Conservation (phyloP, 1,140 invertebrate species). For the Diorhabda sublineata region DNA sequence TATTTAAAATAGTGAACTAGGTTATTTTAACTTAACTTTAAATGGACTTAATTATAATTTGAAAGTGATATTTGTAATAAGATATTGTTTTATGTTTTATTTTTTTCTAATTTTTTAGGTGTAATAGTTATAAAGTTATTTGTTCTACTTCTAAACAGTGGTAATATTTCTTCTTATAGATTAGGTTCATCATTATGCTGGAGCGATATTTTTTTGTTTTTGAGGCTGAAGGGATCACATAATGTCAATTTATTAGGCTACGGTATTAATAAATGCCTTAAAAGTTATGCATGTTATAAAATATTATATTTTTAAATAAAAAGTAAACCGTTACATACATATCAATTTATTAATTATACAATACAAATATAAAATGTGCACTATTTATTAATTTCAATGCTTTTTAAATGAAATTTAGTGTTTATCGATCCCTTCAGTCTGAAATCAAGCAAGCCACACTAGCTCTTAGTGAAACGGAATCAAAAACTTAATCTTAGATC, state of each 20-base stretch:
- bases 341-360: not conserved
- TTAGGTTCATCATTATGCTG: not conserved
- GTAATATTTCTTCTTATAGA: not conserved
- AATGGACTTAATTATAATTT: constrained; percentile 5
- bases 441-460: too few relatives aligned
- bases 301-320: not conserved
- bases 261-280: not conserved
- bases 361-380: too few relatives aligned
- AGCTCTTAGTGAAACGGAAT: too few relatives aligned
- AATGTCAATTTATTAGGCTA: not conserved
- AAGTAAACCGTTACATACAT: not conserved
- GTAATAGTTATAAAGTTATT: not conserved
- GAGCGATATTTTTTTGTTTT: not conserved
- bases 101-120: not conserved
- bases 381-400: too few relatives aligned
- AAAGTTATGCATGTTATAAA: not conserved
- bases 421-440: too few relatives aligned
- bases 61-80: constrained; percentile 11
- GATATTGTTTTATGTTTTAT: too few relatives aligned
- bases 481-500: too few relatives aligned
- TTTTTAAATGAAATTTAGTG: too few relatives aligned
- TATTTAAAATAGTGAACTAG: not conserved
- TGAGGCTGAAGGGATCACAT: not conserved
- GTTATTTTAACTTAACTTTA: constrained; percentile 10
- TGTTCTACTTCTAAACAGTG: not conserved